phyloP scores from a whole-genome alignment of 2,888 invertebrate species.

The Cerastis leucographa region DNA sequence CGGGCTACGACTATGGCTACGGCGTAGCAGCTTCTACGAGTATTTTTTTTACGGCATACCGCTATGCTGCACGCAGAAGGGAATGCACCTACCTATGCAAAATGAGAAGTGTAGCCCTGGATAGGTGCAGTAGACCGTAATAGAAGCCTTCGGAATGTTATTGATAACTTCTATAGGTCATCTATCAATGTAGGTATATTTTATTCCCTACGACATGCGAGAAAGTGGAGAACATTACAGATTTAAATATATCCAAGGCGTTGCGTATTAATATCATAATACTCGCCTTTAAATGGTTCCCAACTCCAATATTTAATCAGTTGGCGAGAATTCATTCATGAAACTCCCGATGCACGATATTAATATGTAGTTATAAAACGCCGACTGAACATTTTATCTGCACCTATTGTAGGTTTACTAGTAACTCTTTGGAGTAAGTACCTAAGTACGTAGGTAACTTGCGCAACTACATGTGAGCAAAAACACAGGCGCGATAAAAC shows the following conservation, averaged over 20 bases:
- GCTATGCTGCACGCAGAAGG: no score
- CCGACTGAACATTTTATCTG: not conserved
- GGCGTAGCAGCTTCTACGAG: conserved; percentile 49
- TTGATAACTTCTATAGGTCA: not conserved
- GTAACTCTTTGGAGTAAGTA: not conserved
- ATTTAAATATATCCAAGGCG: not conserved
- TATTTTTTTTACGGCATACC: not conserved
- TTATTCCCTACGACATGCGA: not conserved
- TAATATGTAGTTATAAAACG: not conserved
- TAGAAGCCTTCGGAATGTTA: not conserved
- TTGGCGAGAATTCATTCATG: not conserved
- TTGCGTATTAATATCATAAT: not conserved
- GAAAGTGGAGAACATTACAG: not conserved
- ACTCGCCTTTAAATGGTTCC: not conserved
- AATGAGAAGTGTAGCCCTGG: not conserved
- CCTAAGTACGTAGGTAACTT: conserved; percentile 23
- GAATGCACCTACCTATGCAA: not conserved
- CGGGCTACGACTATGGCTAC: conserved; percentile 36
- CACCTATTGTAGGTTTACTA: not conserved
- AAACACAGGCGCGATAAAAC: conserved; percentile 20
- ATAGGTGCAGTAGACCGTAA: not conserved
- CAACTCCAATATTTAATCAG: not conserved
- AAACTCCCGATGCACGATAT: not conserved
- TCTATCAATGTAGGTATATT: not conserved
- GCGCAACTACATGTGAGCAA: conserved; percentile 23